Conservation (phyloP, 2,113 vertebrate genomes). For the Spizaetus ornatus region DNA sequence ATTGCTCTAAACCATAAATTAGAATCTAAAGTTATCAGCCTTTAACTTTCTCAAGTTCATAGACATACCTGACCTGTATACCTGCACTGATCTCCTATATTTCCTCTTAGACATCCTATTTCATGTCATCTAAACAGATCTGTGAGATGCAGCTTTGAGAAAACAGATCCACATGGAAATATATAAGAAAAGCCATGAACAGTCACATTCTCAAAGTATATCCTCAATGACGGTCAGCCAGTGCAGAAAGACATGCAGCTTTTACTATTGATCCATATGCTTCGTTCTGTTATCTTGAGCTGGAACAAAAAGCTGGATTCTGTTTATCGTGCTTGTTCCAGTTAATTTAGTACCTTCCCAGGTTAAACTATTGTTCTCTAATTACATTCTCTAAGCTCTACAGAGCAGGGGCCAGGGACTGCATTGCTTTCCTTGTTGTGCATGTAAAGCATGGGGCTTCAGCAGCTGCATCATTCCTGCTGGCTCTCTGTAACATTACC, state of each 20-base stretch:
- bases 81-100: neutral
- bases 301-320: conserved; percentile 44
- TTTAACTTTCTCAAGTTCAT: neutral
- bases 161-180: neutral
- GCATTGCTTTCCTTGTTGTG: neutral
- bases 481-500: neutral
- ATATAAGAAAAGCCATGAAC: neutral
- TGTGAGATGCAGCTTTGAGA: neutral
- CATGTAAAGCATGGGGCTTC: neutral
- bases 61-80: neutral
- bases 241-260: neutral
- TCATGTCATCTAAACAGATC: neutral
- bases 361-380: conserved; percentile 49
- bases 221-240: neutral
- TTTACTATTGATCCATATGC: neutral
- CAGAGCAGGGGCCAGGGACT: neutral
- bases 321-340: conserved; percentile 39
- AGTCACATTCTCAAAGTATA: neutral
- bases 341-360: conserved; percentile 52
- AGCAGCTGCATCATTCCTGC: neutral
- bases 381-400: conserved; percentile 30
- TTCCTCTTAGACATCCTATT: neutral
- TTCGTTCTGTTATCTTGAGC: neutral
- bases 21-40: neutral
- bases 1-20: neutral